These are phyloP conservation scores for Alexandromys oeconomus DNA, from an alignment of 2,797 vertebrate species.

Conservation along the genomic window DNA sequence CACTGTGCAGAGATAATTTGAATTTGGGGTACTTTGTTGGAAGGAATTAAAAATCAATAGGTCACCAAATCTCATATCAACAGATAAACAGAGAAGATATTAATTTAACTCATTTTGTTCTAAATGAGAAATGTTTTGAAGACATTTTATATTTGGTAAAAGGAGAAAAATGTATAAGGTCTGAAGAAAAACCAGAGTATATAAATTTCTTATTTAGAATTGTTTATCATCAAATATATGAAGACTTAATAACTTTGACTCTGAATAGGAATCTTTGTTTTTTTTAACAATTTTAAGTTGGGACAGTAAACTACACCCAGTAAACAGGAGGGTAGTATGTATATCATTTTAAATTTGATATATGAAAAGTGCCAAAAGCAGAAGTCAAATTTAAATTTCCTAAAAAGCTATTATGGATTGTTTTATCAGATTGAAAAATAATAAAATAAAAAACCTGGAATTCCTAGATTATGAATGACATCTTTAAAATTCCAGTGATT, in stretches of 20 bases:
- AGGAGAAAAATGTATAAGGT: not conserved
- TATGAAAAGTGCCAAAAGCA: constrained; percentile 36
- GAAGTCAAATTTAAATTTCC: constrained; percentile 28
- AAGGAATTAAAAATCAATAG: not conserved
- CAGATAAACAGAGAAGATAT: not conserved
- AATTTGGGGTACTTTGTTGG: not conserved
- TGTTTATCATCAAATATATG: not conserved
- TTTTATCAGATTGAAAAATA: constrained; percentile 22
- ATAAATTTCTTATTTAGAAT: constrained; percentile 51
- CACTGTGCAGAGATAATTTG: not conserved
- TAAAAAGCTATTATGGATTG: constrained; percentile 23
- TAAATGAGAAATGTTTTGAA: constrained; percentile 48
- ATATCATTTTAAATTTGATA: constrained; percentile 32
- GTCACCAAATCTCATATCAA: not conserved
- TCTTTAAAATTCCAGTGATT: constrained; percentile 46
- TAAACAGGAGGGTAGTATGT: not conserved
- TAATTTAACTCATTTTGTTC: not conserved
- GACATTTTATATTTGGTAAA: constrained; percentile 34
- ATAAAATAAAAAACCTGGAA: not conserved
- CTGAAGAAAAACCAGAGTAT: not conserved
- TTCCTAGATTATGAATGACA: not conserved
- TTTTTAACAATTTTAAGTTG: not conserved
- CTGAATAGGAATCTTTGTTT: not conserved
- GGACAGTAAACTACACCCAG: not conserved
- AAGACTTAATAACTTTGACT: constrained; percentile 31